Base-by-base conservation (phyloP, 2,113 vertebrate species). In the Origma solitaria region DNA sequence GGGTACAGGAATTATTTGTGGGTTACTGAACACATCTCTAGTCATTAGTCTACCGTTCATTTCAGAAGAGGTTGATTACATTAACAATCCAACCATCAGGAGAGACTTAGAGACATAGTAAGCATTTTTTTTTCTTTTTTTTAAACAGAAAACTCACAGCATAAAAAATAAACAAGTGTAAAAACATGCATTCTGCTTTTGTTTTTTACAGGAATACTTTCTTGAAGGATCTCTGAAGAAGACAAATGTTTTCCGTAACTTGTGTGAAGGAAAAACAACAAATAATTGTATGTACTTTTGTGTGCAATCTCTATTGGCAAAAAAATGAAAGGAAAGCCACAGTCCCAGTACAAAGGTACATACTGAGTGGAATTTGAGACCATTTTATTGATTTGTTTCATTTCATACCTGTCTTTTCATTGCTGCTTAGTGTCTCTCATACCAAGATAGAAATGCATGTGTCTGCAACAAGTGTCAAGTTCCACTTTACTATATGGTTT, bases 21-120 rank as follows among this genome's bases (percentile, higher is more conserved):
- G 95, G 92, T 91, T 91, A 96, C 80, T 92, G 92, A 93, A 94
- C 95, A 95, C 88, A 96, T 94, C 94, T 90, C 83, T 84, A 88
- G 64, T 86, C 91, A 94, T 97, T 95, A 96, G 92, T 64, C 75
- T 54, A 71, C 35, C 1, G 0, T 56, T 94, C 72, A 60, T 86
- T 94, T 90, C 76, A 73, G 44, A 81, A 76, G 50, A 77, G 49
- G 44, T 50, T 95, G 76, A 95, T 96, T 94, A 88, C 47, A 70
- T 83, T 94, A 97, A 94, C 58, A 93, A 93, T 45, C 51, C 42
- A 81, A 73, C 42, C 76, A 78, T 42, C 58, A 61, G 25, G 57
- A 61, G 38, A 88, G 42, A 77, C 27, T 64, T 73, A 60, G 25
- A 65, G 7, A 82, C 22, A 11, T 21, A 64, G 11, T 31, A 10